These are phyloP conservation scores for Chironomus riparius DNA, from an alignment of 2,888 invertebrate species.

Conservation along the genomic window DNA sequence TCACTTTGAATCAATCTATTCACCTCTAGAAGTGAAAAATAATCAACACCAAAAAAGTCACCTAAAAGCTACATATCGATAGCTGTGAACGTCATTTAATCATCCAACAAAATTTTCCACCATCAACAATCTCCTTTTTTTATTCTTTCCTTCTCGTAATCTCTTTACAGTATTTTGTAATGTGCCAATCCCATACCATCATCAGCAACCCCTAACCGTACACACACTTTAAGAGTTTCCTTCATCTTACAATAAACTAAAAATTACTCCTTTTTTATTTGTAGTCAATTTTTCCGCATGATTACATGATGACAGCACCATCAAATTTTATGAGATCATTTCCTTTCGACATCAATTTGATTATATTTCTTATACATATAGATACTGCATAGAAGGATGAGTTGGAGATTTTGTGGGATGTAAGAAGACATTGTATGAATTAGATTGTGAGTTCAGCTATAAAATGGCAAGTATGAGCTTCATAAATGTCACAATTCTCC, in stretches of 20 bases:
- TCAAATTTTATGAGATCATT: conserved; percentile 20
- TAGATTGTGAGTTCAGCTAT: not conserved
- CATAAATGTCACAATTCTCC: not conserved
- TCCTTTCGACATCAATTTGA: conserved; percentile 11
- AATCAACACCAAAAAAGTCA: too few relatives aligned
- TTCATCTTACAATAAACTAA: not conserved
- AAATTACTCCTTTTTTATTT: conserved; percentile 19
- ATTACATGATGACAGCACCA: conserved; percentile 21
- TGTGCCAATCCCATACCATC: not conserved
- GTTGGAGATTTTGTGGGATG: not conserved
- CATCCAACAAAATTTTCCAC: too few relatives aligned
- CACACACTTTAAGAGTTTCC: too few relatives aligned
- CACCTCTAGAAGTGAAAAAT: too few relatives aligned
- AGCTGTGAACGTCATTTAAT: too few relatives aligned
- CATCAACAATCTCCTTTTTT: too few relatives aligned
- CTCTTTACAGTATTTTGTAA: not conserved
- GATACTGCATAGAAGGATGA: not conserved
- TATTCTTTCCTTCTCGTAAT: not conserved
- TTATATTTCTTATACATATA: not conserved
- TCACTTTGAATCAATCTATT: too few relatives aligned
- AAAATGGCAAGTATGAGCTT: not conserved
- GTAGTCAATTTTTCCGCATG: conserved; percentile 15
- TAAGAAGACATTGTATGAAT: too few relatives aligned
- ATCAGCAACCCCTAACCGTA: not conserved
- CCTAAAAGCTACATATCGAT: too few relatives aligned